Base-by-base conservation (phyloP, 2,797 vertebrate genomes). In the Coracias cyanogaster region DNA sequence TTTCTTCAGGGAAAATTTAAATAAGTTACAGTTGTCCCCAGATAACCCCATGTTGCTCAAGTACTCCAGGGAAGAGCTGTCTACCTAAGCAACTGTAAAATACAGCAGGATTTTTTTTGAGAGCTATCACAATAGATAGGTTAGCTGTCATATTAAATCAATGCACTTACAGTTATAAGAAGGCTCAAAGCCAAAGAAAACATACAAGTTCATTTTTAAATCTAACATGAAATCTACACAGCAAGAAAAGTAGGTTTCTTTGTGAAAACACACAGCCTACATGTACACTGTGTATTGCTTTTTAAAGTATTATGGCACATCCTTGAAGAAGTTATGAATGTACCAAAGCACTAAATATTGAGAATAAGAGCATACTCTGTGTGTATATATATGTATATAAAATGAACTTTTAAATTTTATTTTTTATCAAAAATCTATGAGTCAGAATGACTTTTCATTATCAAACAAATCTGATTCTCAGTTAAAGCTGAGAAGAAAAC, bases 91-190 rank as follows among this genome's bases (percentile, higher is more conserved):
- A 90, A 74, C 69, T 58, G 86, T 58, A 86, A 78, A 91, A 89
- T 1, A 69, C 10, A 86, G 66, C 7, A 74, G 39, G n/a, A 76
- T 55, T 58, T 76, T 54, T 79, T 95, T 61, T 91, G 87, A 95
- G 18, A 35, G 35, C 65, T 66, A 88, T 52, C 66, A 77, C 0
- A 0, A 84, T 7, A 93, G 82, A 83, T 72, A 94, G 87, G 91
- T 91, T 84, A 87, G 43, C 82, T 96, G 82, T 90, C 93, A 78
- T 37, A 89, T 52, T 86, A 86, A 69, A 95, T 96, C 80, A 97
- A 48, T 12, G n/a, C 45, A 80, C 29, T 64, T 77, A 69, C 35
- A 86, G 39, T 62, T 82, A 6, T 1, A 90, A 90, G 60, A 16
- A 52, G 80, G 77, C 67, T 94, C 41, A 86, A 82, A 76, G 91